Conservation (phyloP, 2,113 vertebrate genomes). For the Mugil cephalus region DNA sequence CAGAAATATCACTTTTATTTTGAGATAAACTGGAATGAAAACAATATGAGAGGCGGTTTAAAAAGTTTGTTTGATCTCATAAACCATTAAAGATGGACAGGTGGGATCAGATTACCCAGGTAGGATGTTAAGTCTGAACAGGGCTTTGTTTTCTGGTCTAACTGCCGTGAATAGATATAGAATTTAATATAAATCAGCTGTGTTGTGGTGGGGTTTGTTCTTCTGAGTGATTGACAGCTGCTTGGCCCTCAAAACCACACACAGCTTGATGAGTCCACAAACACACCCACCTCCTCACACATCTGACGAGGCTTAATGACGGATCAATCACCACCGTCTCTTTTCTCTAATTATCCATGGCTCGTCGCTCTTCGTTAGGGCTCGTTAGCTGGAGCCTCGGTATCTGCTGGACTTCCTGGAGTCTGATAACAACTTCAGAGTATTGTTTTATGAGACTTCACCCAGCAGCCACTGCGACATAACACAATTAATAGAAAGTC, state of each 20-base stretch:
- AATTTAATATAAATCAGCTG: neutral
- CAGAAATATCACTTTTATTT: too few relatives aligned
- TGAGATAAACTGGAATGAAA: too few relatives aligned
- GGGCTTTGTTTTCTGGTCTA: too few relatives aligned
- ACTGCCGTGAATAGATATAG: neutral
- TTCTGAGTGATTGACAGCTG: conserved; percentile 28
- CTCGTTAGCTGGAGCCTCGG: conserved; percentile 7
- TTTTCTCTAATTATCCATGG: neutral
- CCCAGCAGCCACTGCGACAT: neutral
- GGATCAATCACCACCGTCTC: neutral
- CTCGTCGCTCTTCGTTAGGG: conserved; percentile 6
- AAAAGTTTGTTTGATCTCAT: too few relatives aligned
- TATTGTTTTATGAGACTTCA: neutral
- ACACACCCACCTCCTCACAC: conserved; percentile 5
- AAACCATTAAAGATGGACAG: too few relatives aligned
- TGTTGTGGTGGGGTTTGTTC: neutral
- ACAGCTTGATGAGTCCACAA: conserved; percentile 1
- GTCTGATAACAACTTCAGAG: neutral
- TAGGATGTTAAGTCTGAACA: too few relatives aligned
- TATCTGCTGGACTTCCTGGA: neutral
- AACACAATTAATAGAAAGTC: neutral
- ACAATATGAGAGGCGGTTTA: too few relatives aligned
- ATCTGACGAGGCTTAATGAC: conserved; percentile 13
- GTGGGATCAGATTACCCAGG: too few relatives aligned
- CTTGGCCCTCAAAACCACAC: conserved; percentile 3